Evolutionary conservation across 2,888 invertebrate species (phyloP).

Genomic region (Cryptocheilus praepositus): DNA sequence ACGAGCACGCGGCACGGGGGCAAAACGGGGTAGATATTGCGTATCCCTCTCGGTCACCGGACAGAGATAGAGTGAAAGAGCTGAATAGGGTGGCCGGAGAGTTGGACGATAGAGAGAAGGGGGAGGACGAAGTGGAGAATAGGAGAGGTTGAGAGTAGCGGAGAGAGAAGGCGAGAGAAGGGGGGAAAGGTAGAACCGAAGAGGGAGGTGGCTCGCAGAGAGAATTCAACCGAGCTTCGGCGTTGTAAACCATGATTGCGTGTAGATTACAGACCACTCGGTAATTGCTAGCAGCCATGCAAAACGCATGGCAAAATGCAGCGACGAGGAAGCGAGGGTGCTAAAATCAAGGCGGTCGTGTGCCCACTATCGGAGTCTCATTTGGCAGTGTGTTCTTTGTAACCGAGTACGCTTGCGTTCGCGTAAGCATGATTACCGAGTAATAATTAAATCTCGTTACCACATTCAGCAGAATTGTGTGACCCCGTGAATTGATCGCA

Average conservation of each 20-base stretch:
- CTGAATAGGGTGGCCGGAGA: conserved; percentile 6
- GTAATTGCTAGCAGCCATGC: conserved; percentile 68
- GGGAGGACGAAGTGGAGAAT: conserved; percentile 19
- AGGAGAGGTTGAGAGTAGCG: conserved; percentile 16
- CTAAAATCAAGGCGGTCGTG: conserved; percentile 43
- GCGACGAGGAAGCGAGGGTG: conserved; percentile 27
- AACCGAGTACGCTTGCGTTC: neutral
- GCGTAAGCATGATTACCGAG: neutral
- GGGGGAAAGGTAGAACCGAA: conserved; percentile 17
- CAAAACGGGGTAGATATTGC: conserved; percentile 54
- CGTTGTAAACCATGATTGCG: conserved; percentile 69
- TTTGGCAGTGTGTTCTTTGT: conserved; percentile 15
- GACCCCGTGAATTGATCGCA: too few species aligned
- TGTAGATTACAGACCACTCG: conserved; percentile 70
- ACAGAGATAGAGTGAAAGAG: conserved; percentile 31
- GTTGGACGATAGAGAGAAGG: conserved; percentile 10
- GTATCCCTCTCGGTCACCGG: conserved; percentile 46
- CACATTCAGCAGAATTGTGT: neutral
- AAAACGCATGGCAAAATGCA: conserved; percentile 63
- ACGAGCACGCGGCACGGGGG: conserved; percentile 31
- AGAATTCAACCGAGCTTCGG: conserved; percentile 58
- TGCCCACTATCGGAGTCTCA: conserved; percentile 37
- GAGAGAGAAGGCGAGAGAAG: conserved; percentile 20
- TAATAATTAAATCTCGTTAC: neutral
- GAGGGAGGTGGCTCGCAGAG: conserved; percentile 36